phyloP scores from a whole-genome alignment of 2,113 vertebrate species.

The Gopherus flavomarginatus region DNA sequence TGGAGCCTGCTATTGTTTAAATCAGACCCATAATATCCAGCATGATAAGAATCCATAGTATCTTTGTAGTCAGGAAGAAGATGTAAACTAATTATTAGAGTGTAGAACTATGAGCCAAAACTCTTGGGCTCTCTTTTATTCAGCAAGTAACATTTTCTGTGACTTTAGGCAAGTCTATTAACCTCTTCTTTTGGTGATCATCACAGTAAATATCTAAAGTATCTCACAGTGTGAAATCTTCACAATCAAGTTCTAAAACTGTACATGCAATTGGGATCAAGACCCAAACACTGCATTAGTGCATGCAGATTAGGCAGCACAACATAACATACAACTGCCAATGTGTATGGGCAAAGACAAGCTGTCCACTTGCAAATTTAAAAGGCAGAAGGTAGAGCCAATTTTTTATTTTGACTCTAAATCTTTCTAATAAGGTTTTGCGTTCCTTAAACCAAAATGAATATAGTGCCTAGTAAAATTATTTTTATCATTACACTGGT shows the following conservation, averaged over 20 bases:
- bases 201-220: not conserved
- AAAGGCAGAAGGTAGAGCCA: not conserved
- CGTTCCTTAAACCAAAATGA: not conserved
- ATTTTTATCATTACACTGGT: not conserved
- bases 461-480: not conserved
- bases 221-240: not conserved
- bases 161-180: not conserved
- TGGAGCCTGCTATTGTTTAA: not conserved
- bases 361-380: not conserved
- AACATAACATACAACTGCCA: not conserved
- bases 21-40: not conserved
- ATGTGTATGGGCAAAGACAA: not conserved
- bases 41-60: not conserved
- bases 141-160: not conserved
- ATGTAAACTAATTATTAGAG: not conserved
- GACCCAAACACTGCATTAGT: not conserved
- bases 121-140: not conserved
- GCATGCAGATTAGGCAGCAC: not conserved
- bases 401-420: not conserved
- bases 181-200: not conserved
- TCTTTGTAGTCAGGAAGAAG: not conserved
- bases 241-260: not conserved
- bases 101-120: not conserved
- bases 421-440: not conserved
- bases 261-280: not conserved